Percentiles rank a stretch among this genome's conserved stretches.
Evolutionary conservation across 2,888 invertebrate species (phyloP).

Genomic region (Aleiodes alternator): DNA sequence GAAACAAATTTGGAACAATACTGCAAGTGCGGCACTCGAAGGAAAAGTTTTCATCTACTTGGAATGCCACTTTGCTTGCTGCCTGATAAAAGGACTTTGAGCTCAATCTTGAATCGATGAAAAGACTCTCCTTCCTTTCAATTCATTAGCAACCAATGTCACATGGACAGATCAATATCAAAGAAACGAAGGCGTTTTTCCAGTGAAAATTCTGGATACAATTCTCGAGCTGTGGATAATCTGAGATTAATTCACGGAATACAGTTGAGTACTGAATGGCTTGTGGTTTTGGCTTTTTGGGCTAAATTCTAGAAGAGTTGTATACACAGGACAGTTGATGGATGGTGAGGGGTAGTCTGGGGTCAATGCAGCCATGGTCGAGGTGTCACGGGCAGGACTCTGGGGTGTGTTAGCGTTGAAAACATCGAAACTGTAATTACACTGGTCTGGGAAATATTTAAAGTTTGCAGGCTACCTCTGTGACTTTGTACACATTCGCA

Average conservation of each 20-base stretch:
- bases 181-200: too few relatives aligned
- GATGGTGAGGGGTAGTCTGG: neutral
- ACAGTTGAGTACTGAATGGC: constrained; percentile 1
- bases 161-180: too few relatives aligned
- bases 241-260: constrained; percentile 8
- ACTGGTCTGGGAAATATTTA: constrained; percentile 47
- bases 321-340: constrained; percentile 12
- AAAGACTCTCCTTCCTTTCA: too few relatives aligned
- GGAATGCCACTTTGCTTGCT: too few relatives aligned
- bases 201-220: too few relatives aligned
- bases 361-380: constrained; percentile 33
- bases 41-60: too few relatives aligned
- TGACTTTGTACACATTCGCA: neutral
- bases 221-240: neutral
- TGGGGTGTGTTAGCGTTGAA: constrained; percentile 56
- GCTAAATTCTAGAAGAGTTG: constrained; percentile 3
- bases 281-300: constrained; percentile 15
- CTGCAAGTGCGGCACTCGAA: too few relatives aligned
- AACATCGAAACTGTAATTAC: constrained; percentile 66
- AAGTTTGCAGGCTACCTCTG: neutral
- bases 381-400: constrained; percentile 66
- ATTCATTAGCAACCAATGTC: too few relatives aligned
- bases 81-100: too few relatives aligned
- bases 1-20: neutral
- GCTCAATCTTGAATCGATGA: too few relatives aligned